Evolutionary conservation across 2,113 vertebrate species (phyloP), one percentile per base, ranked within the genome.

Genomic region (Empidonax traillii): DNA sequence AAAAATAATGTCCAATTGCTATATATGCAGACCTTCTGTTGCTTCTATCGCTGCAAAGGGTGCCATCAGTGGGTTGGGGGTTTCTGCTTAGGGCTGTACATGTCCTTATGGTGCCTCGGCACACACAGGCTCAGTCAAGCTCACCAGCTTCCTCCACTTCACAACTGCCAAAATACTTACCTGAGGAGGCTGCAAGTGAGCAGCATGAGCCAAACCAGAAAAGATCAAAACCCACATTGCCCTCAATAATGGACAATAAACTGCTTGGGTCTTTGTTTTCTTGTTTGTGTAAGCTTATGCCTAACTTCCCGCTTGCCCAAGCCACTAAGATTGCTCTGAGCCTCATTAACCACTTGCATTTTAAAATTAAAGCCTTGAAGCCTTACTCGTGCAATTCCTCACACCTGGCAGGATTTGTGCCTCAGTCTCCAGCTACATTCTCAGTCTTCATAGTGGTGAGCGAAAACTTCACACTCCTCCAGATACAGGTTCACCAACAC

Each of bases 381-480:
- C 3, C 21, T 87, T 62, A 49, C 27, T 28, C 24, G 19, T 37
- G 27, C 41, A 71, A 19, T 15, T 87, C 15, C 27, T 61, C 22
- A 17, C 27, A 56, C 16, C 28, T 43, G 24, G 9, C 20, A 75
- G 24, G 19, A 31, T 35, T 84, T 53, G 33, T 14, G 21, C 59
- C 4, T 20, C 55, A 5, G 12, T 37, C 19, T 52, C 41, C 46
- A 43, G 33, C 28, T 63, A 33, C 2, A 4, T 14, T 43, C 28
- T n/a, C 62, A 16, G 1, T 27, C 17, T 49, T 56, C 63, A 33
- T 2, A 3, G 24, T 1, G 10, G 15, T 0, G 0, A 47, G 1
- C 30, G 30, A 25, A 65, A 84, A 44, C 2, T 27, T 79, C 53
- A 7, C 12, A 19, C 21, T 4, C 6, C 21, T 62, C 9, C 6